A percentile compares a stretch with the other conserved stretches of the same genome.
phyloP scores from a whole-genome alignment of 2,113 vertebrate species.

The Nothobranchius kuhntae region DNA sequence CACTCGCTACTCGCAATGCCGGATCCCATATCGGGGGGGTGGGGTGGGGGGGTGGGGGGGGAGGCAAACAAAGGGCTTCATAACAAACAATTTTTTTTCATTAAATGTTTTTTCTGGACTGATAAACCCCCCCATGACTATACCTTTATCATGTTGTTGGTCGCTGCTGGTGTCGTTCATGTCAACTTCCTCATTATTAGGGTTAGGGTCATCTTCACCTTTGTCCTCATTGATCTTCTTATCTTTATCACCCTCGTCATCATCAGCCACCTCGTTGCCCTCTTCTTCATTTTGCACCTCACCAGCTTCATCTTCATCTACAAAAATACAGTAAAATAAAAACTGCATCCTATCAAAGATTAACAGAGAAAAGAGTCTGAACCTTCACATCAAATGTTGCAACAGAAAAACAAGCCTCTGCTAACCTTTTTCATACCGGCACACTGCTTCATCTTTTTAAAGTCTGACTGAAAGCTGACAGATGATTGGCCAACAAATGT shows the following conservation, averaged over 20 bases:
- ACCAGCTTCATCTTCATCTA: constrained; percentile 45
- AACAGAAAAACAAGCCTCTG: constrained; percentile 31
- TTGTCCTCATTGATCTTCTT: too few species aligned
- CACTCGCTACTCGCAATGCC: too few species aligned
- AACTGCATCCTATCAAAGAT: constrained; percentile 12
- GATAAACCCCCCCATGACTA: too few species aligned
- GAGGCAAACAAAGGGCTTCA: too few species aligned
- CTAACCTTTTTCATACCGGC: constrained; percentile 26
- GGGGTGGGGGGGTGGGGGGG: too few species aligned
- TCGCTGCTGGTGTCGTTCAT: constrained; percentile 2
- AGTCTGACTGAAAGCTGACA: constrained; percentile 17
- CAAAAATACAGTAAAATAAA: constrained; percentile 11
- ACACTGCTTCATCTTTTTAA: constrained; percentile 24
- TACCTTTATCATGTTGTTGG: constrained; percentile 53
- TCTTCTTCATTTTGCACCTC: constrained; percentile 27
- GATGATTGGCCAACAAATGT: not conserved
- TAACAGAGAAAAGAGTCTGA: constrained; percentile 21
- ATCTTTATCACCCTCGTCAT: too few species aligned
- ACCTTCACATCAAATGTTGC: constrained; percentile 31
- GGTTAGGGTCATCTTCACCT: too few species aligned
- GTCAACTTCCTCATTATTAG: not conserved
- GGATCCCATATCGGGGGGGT: too few species aligned
- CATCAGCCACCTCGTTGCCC: not conserved
- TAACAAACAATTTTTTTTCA: too few species aligned
- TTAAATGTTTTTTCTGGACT: too few species aligned